Percentiles rank a stretch among this genome's conserved stretches.
Evolutionary conservation across 2,888 invertebrate genomes (phyloP).

Genomic region (Pyrrhosoma nymphula): DNA sequence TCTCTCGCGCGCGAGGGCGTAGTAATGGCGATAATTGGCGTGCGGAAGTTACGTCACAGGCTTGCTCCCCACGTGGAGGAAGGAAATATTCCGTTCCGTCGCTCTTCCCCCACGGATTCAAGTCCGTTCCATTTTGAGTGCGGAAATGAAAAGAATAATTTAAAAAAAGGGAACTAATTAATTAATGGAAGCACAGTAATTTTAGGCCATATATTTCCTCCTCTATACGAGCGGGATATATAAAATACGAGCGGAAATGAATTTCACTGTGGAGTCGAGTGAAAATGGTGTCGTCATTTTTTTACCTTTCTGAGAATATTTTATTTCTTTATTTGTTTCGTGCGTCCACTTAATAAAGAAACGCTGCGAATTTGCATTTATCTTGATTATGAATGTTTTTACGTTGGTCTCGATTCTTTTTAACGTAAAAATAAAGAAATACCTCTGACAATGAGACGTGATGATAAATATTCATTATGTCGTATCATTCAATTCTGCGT

Average conservation of each 20-base stretch:
- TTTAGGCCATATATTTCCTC: not conserved
- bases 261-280: not conserved
- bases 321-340: not conserved
- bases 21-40: slow-evolving; percentile 29
- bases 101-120: not conserved
- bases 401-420: not conserved
- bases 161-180: not conserved
- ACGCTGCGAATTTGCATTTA: not conserved
- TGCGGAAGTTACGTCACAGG: not conserved
- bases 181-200: not conserved
- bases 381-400: not conserved
- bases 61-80: not conserved
- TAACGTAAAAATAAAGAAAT: not conserved
- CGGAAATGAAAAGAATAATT: not conserved
- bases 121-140: not conserved
- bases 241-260: not conserved
- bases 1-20: not conserved
- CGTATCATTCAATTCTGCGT: too few species aligned
- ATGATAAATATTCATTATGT: too few species aligned
- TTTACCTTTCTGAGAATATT: not conserved
- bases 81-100: not conserved
- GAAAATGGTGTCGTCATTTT: not conserved
- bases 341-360: not conserved
- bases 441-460: not conserved
- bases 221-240: not conserved